Percentiles rank a stretch among this genome's conserved stretches.
phyloP scores from a whole-genome alignment of 2,888 invertebrate genomes.

The Clitarchus hookeri region DNA sequence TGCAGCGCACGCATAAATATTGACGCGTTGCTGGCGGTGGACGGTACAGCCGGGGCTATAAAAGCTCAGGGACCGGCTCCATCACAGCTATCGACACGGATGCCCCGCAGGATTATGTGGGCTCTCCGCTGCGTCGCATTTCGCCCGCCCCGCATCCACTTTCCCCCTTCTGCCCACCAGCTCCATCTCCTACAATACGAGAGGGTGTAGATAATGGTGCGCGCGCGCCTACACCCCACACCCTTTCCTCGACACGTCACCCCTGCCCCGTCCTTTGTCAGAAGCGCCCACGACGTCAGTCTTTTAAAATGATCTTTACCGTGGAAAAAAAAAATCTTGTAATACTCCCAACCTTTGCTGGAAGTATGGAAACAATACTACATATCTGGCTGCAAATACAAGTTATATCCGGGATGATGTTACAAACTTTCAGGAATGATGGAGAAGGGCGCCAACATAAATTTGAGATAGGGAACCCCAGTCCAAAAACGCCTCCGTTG shows the following conservation, averaged over 20 bases:
- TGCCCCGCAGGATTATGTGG: constrained; percentile 16
- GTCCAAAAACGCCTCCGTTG: too few relatives aligned
- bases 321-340: too few relatives aligned
- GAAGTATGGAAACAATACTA: too few relatives aligned
- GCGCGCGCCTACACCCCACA: neutral
- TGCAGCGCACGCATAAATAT: constrained; percentile 26
- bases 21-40: neutral
- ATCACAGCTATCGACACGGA: constrained; percentile 18
- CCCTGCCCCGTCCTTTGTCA: too few relatives aligned
- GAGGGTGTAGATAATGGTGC: neutral
- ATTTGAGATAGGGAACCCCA: too few relatives aligned
- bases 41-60: neutral
- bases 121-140: neutral
- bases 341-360: too few relatives aligned
- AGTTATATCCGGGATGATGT: too few relatives aligned
- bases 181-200: neutral
- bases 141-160: neutral
- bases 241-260: neutral
- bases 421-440: too few relatives aligned
- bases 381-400: too few relatives aligned
- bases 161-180: neutral
- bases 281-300: neutral
- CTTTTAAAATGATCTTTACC: neutral
- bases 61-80: neutral
- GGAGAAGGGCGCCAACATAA: too few relatives aligned